phyloP scores from a whole-genome alignment of 2,888 invertebrate genomes.

The Lordiphosa fenestrarum region DNA sequence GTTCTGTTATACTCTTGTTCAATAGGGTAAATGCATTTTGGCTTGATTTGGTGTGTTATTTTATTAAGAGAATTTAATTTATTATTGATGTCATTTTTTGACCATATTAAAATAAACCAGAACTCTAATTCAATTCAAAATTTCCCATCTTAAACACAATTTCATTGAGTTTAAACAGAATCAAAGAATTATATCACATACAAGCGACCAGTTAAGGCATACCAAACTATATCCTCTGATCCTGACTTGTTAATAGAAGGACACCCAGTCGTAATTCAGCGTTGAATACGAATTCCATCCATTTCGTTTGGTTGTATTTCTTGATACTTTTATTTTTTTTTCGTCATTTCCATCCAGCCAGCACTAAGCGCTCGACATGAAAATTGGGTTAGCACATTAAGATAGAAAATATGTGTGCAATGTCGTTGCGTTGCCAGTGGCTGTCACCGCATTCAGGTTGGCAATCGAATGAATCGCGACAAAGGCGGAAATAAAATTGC shows the following conservation, averaged over 20 bases:
- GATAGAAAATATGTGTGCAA: slow-evolving; percentile 36
- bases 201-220: too few species aligned
- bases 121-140: too few species aligned
- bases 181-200: too few species aligned
- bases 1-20: too few species aligned
- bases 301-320: slow-evolving; percentile 13
- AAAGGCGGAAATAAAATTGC: slow-evolving; percentile 72
- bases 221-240: too few species aligned
- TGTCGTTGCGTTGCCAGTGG: slow-evolving; percentile 26
- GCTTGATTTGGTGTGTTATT: too few species aligned
- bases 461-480: slow-evolving; percentile 69
- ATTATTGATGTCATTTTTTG: too few species aligned
- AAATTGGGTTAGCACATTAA: slow-evolving; percentile 71
- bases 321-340: slow-evolving; percentile 6
- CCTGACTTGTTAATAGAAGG: slow-evolving; percentile 7
- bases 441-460: slow-evolving; percentile 42
- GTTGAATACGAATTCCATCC: slow-evolving; percentile 40
- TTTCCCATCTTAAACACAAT: too few species aligned
- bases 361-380: slow-evolving; percentile 42
- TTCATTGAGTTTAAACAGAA: too few species aligned
- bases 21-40: too few species aligned
- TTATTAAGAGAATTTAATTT: too few species aligned
- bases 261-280: slow-evolving; percentile 42
- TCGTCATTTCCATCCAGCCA: slow-evolving; percentile 8
- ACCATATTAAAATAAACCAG: too few species aligned